phyloP scores from a whole-genome alignment of 2,888 invertebrate genomes.

The Phyto melanocephala region DNA sequence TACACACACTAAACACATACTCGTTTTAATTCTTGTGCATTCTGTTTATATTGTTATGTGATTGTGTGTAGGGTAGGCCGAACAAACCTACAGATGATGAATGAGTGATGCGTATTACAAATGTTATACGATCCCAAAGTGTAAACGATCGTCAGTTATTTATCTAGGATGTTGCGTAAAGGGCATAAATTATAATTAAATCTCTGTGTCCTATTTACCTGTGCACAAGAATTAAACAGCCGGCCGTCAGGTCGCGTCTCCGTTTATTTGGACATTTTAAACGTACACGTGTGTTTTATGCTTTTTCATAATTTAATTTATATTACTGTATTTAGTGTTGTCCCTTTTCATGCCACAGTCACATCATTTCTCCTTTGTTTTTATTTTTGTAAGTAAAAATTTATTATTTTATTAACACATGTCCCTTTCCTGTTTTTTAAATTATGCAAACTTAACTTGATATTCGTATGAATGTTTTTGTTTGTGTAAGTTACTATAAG shows the following conservation, averaged over 20 bases:
- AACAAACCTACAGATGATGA: background rate
- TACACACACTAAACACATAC: background rate
- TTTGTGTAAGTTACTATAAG: no score
- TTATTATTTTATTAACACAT: no score
- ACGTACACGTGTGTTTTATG: background rate
- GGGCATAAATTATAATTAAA: constrained; percentile 12
- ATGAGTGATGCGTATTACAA: background rate
- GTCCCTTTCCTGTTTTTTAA: no score
- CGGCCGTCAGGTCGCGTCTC: background rate
- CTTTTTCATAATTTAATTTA: no score
- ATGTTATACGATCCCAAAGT: constrained; percentile 28
- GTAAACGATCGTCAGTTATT: constrained; percentile 21
- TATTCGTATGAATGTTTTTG: no score
- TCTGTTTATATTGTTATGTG: background rate
- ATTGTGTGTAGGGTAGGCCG: background rate
- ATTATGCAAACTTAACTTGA: no score
- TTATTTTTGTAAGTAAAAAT: no score
- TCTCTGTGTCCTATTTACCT: background rate
- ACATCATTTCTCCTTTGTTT: no score
- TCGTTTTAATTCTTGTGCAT: background rate
- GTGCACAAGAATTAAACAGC: background rate
- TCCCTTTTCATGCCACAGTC: no score
- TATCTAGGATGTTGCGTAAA: background rate
- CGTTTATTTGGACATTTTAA: background rate
- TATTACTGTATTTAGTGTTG: no score